Conservation (phyloP, 2,888 invertebrate species). For the Ceramica pisi region DNA sequence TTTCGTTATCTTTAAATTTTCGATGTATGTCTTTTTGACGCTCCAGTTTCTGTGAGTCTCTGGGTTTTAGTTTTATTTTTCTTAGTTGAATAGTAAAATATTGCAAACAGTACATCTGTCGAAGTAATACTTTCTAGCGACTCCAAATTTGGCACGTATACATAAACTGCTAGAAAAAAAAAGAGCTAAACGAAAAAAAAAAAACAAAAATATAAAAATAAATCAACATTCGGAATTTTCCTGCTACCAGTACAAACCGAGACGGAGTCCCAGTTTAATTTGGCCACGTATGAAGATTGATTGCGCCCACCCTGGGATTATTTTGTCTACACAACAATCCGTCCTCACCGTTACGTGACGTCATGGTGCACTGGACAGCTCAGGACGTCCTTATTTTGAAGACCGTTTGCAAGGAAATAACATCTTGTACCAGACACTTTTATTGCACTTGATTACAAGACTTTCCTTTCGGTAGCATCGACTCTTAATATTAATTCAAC, state of each 20-base stretch:
- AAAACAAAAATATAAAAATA: constrained; percentile 23
- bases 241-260: constrained; percentile 70
- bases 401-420: constrained; percentile 67
- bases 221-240: constrained; percentile 41
- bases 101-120: too few species aligned
- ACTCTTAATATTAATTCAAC: constrained; percentile 37
- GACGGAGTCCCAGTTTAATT: constrained; percentile 75
- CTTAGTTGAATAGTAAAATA: too few species aligned
- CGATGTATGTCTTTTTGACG: background rate
- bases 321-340: constrained; percentile 82
- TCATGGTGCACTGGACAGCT: constrained; percentile 69
- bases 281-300: constrained; percentile 87
- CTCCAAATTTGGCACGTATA: too few species aligned
- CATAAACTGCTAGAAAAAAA: too few species aligned
- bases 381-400: constrained; percentile 82
- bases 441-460: constrained; percentile 59
- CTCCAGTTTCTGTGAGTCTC: background rate
- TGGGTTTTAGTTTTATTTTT: too few species aligned
- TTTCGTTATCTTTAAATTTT: too few species aligned
- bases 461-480: constrained; percentile 51
- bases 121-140: too few species aligned
- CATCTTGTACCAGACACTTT: constrained; percentile 65
- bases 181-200: background rate
- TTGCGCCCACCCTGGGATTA: constrained; percentile 82
- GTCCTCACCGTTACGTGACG: constrained; percentile 64